Percentiles rank a stretch among this genome's conserved stretches.
Conservation (phyloP, 2,888 invertebrate species). For the Saturnia pavonia region DNA sequence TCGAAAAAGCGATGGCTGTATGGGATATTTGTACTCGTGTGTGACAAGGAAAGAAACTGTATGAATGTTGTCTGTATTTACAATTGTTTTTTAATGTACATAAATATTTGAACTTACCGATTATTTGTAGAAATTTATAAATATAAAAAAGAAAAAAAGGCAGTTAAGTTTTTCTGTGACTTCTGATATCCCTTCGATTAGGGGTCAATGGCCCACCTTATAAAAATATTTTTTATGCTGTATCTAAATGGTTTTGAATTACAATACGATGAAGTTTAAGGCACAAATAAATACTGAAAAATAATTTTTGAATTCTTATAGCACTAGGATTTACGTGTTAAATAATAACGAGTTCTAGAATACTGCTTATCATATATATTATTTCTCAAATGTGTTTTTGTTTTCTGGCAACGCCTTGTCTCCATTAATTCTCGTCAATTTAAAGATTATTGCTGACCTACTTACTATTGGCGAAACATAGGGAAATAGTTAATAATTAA, state of each 20-base stretch:
- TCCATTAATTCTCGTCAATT: too few relatives aligned
- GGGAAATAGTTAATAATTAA: too few relatives aligned
- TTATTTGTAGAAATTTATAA: background rate
- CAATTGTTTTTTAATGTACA: conserved; percentile 9
- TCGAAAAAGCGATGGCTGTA: conserved; percentile 45
- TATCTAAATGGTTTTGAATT: background rate
- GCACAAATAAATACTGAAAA: background rate
- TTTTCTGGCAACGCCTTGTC: too few relatives aligned
- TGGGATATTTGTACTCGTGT: conserved; percentile 49
- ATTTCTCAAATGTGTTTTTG: too few relatives aligned
- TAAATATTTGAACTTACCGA: background rate
- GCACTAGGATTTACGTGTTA: background rate
- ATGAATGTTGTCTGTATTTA: conserved; percentile 19
- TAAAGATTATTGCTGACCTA: too few relatives aligned
- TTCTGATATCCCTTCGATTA: background rate
- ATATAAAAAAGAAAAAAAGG: background rate
- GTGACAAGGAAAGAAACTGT: conserved; percentile 22
- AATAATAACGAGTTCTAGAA: too few relatives aligned
- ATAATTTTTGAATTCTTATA: background rate
- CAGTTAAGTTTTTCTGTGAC: background rate
- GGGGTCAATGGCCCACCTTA: too few relatives aligned
- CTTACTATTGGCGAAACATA: too few relatives aligned
- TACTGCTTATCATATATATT: background rate
- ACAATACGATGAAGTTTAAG: background rate
- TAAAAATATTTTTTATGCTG: too few relatives aligned